Conservation (phyloP, 2,888 invertebrate genomes). For the Tanypteryx hageni region DNA sequence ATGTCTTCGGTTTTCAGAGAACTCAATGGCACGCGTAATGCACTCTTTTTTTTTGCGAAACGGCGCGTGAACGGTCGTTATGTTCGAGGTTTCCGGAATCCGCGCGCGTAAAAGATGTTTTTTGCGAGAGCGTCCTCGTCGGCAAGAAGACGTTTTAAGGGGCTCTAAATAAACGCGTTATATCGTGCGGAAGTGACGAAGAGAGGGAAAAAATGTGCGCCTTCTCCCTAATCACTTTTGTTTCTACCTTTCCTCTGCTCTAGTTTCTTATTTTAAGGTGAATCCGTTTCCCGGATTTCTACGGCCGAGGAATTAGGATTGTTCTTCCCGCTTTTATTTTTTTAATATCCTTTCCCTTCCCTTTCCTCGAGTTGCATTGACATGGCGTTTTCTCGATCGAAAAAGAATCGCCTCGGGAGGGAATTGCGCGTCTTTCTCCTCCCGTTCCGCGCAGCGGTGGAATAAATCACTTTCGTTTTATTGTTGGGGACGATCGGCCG, state of each 20-base stretch:
- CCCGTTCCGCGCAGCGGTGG: background rate
- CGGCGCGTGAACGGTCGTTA: background rate
- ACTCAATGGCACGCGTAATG: background rate
- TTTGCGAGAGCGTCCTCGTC: background rate
- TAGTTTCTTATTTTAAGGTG: background rate
- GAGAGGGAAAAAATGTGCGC: background rate
- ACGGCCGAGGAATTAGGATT: background rate
- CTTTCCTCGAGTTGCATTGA: background rate
- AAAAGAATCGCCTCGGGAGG: background rate
- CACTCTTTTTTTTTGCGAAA: constrained; percentile 1
- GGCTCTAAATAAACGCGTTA: constrained; percentile 32
- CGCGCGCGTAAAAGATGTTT: background rate
- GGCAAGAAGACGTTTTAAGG: background rate
- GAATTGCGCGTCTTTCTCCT: background rate
- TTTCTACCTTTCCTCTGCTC: background rate
- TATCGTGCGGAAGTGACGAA: background rate
- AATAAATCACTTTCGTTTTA: background rate
- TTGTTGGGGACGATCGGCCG: background rate
- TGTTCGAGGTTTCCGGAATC: background rate
- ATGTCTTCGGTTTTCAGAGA: too few relatives aligned
- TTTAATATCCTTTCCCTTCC: background rate
- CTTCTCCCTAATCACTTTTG: background rate
- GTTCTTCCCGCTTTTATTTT: background rate
- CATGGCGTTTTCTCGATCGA: background rate
- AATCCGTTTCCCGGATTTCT: constrained; percentile 1